phyloP scores from a whole-genome alignment of 1,140 invertebrate genomes.

The Drosophila willistoni region DNA sequence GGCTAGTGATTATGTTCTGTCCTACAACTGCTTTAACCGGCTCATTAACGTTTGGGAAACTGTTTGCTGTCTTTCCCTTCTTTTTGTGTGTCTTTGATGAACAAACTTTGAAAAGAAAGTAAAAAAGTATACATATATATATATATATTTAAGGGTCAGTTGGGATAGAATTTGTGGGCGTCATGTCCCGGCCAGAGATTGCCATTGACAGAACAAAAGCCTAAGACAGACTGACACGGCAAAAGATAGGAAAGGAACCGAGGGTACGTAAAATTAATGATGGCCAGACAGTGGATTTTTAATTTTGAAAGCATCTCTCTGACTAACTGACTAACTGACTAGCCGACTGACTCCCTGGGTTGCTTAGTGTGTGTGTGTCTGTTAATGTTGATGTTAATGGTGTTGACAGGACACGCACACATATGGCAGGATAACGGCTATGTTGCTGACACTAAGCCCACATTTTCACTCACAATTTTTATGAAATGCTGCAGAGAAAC shows the following conservation, averaged over 20 bases:
- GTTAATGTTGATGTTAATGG: slow-evolving; percentile 42
- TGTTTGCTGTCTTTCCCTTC: background rate
- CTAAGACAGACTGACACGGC: background rate
- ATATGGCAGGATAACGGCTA: slow-evolving; percentile 45
- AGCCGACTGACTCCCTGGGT: background rate
- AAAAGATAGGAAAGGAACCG: background rate
- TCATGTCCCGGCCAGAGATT: background rate
- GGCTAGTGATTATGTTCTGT: background rate
- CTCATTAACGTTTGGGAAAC: slow-evolving; percentile 9
- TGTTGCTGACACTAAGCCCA: slow-evolving; percentile 46
- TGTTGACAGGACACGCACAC: slow-evolving; percentile 30
- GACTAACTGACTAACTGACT: background rate
- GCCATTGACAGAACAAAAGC: slow-evolving; percentile 7
- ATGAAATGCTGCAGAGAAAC: slow-evolving; percentile 9
- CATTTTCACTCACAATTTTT: slow-evolving; percentile 47
- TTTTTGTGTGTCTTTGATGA: too few relatives aligned
- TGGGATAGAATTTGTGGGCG: background rate
- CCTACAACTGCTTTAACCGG: slow-evolving; percentile 1
- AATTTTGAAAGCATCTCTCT: slow-evolving; percentile 34
- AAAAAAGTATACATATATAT: background rate
- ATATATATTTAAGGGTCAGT: slow-evolving; percentile 5
- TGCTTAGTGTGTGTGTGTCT: background rate
- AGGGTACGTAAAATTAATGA: slow-evolving; percentile 61
- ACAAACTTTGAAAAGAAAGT: background rate
- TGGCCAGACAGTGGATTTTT: slow-evolving; percentile 67